A percentile compares a stretch with the other conserved stretches of the same genome.
phyloP scores from a whole-genome alignment of 2,888 invertebrate genomes.

The Bellardia pandia region DNA sequence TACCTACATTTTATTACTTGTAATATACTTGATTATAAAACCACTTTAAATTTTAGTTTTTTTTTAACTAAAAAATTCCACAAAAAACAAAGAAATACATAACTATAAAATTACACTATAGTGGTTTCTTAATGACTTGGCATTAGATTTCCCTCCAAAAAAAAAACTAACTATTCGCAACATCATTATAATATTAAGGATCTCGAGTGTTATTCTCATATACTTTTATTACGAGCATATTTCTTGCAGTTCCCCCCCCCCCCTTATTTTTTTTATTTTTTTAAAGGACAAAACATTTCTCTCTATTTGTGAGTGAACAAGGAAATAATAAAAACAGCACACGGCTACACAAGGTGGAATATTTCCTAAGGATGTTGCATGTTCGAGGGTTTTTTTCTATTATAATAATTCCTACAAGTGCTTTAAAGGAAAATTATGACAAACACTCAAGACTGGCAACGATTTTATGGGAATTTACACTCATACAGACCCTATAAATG shows the following conservation, averaged over 20 bases:
- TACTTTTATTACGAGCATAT: constrained; percentile 40
- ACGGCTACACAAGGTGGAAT: constrained; percentile 21
- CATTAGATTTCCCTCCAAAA: constrained; percentile 23
- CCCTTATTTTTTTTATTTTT: neutral
- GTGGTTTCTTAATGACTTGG: constrained; percentile 18
- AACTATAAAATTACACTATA: constrained; percentile 15
- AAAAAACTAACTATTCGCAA: constrained; percentile 14
- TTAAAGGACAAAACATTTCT: constrained; percentile 29
- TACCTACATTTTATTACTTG: constrained; percentile 3
- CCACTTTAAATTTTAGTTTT: constrained; percentile 11
- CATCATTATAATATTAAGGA: constrained; percentile 41
- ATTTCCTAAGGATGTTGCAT: constrained; percentile 24
- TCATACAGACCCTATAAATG: constrained; percentile 1
- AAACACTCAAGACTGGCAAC: constrained; percentile 37
- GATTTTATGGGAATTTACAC: constrained; percentile 29
- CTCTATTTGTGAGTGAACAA: neutral
- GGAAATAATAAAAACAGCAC: neutral
- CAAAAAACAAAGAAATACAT: neutral
- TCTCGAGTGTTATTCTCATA: constrained; percentile 7
- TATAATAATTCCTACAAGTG: constrained; percentile 36
- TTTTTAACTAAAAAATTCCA: neutral
- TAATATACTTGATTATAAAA: constrained; percentile 1
- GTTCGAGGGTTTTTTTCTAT: constrained; percentile 4
- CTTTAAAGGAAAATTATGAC: constrained; percentile 46
- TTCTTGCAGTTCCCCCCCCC: neutral